Percentiles rank a stretch among this genome's conserved stretches.
Conservation (phyloP, 1,140 invertebrate genomes). For the Zaprionus africanus region DNA sequence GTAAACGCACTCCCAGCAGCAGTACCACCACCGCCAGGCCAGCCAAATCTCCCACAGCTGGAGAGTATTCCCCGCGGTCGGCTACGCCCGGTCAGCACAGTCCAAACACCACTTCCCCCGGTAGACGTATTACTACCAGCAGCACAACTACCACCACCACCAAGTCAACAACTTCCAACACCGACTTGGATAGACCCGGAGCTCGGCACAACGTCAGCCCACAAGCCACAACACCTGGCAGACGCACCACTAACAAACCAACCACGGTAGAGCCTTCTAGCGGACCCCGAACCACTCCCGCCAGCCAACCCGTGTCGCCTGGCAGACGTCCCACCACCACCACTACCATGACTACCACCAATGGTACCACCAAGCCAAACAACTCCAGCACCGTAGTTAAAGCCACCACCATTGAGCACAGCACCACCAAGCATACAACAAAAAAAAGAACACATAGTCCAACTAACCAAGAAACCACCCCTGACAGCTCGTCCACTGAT, state of each 20-base stretch:
- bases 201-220: background rate
- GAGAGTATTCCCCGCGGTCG: background rate
- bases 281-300: background rate
- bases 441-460: slow-evolving; percentile 47
- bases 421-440: slow-evolving; percentile 50
- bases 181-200: background rate
- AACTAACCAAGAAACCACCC: slow-evolving; percentile 54
- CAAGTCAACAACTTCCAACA: background rate
- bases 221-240: slow-evolving; percentile 3
- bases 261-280: background rate
- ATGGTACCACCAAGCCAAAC: slow-evolving; percentile 4
- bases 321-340: slow-evolving; percentile 11
- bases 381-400: slow-evolving; percentile 46
- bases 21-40: background rate
- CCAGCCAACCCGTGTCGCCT: background rate
- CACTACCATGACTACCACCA: background rate
- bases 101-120: background rate
- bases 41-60: background rate
- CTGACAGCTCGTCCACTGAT: slow-evolving; percentile 49
- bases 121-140: background rate
- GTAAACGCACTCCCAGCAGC: background rate
- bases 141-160: background rate
- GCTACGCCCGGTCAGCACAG: background rate
- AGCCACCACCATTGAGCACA: slow-evolving; percentile 69
- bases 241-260: background rate